Evolutionary conservation across 2,113 vertebrate genomes (phyloP), one percentile per base, ranked within the genome.

Genomic region (Corythoichthys intestinalis): DNA sequence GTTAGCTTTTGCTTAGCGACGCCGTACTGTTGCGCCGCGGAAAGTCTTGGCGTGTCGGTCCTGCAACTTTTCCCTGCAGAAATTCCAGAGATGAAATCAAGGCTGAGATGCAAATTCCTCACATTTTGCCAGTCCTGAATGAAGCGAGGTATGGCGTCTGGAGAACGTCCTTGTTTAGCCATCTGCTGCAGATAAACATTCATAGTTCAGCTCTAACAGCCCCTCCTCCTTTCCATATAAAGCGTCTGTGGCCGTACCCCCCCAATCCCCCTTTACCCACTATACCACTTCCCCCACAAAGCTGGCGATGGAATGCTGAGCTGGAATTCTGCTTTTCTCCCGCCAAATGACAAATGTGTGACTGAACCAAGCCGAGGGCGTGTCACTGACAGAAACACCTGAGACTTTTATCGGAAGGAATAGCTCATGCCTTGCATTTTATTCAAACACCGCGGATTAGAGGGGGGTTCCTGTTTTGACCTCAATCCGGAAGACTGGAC

Each of bases 271-370:
- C 9, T 7, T 28, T 5, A 44, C 28, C 38, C 52, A 17, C 70
- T 64, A 73, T 79, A 48, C 89, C 87, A 86, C 85, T 72, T 79
- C 78, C 81, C 79, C 84, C 74, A 78, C 67, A 76, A 82, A 77
- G 63, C 76, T 65, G 75, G 81, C 4, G 65, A 83, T 83, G 88
- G 87, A 86, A 89, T 89, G 85, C 83, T 74, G 83, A 64, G 90
- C 86, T 87, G 86, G 87, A 87, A 86, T 88, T 86, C 83, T 78
- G 34, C 11, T 58, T 37, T 58, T 78, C 60, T 6, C 60, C 4
- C 8, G 60, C n/a, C 39, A 5, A 11, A 20, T 63, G 6, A n/a
- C 9, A 10, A 20, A 15, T 12, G 35, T 44, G 6, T 54, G 53
- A 9, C n/a, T n/a, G 14, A 60, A 60, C 35, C 11, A 57, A 64